Evolutionary conservation across 2,888 invertebrate genomes (phyloP), one percentile per base, ranked within the genome.

Genomic region (Macrophya alboannulata): DNA sequence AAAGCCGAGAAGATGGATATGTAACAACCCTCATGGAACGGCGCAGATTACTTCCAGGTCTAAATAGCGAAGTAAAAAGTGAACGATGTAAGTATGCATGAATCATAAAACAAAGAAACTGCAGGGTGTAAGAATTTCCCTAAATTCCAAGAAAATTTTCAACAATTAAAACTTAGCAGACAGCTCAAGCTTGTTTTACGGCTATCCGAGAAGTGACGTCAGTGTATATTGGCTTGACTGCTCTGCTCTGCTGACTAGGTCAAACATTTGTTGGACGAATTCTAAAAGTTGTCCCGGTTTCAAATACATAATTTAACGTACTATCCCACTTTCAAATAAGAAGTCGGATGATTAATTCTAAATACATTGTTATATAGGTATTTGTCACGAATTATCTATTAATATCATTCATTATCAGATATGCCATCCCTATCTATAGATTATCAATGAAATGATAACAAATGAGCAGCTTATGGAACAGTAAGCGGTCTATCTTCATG

Each of bases 11-110:
- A 86, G 94, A 95, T 68, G 98, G 98, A 10, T 98, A 96, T 91
- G 97, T 99, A 15, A 96, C 97, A 93, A 99, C 99, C 0, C 94
- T 99, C 37, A 95, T 95, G 86, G 97, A 97, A 21, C 95, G 99
- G 15, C 95, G 97, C 65, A 95, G 99, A 90, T 97, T 96, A 91
- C 94, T 99, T 86, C 96, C 97, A 0, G 95, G 96, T 88, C 97
- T 98, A 72, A 96, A 95, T 72, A 96, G 97, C 90, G 93, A 94
- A 17, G 94, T 95, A 88, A 89, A 94, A 48, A 93, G 94, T 43
- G 94, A 95, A 85, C 43, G 83, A 83, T 65, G 83, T 83, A 37
- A 83, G 83, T 81, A 85, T 71, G 37, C n/a, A 65, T n/a, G 5
- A 55, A 62, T 31, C 37, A 37, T 51, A 9, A 31, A 55, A 8